A percentile compares a stretch with the other conserved stretches of the same genome.
These are phyloP conservation scores for Phycodurus eques DNA, from an alignment of 2,113 vertebrate species.

Conservation along the genomic window DNA sequence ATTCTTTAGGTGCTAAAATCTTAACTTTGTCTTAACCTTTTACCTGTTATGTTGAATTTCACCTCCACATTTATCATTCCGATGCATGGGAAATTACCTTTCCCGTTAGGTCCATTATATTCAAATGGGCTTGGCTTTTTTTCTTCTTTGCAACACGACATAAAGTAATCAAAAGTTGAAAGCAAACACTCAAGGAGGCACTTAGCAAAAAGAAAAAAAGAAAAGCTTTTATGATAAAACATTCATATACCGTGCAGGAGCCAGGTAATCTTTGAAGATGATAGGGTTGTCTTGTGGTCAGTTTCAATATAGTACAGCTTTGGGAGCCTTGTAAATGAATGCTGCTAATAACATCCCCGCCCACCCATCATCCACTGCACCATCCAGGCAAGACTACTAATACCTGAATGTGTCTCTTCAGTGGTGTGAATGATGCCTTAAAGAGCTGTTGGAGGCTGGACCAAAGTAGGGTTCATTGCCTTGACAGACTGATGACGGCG, in stretches of 20 bases:
- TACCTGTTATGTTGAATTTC: constrained; percentile 48
- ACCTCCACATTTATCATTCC: constrained; percentile 29
- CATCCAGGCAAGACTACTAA: constrained; percentile 53
- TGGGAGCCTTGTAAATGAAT: constrained; percentile 62
- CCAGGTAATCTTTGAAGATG: constrained; percentile 68
- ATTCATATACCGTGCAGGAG: constrained; percentile 76
- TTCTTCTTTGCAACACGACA: constrained; percentile 62
- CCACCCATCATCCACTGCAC: constrained; percentile 54
- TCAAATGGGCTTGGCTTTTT: constrained; percentile 48
- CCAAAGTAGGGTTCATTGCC: constrained; percentile 60
- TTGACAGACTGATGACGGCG: constrained; percentile 55
- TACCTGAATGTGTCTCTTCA: constrained; percentile 62
- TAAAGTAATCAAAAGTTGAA: constrained; percentile 80
- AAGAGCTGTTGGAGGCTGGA: constrained; percentile 62
- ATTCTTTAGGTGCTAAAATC: constrained; percentile 18
- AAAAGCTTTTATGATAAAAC: constrained; percentile 82
- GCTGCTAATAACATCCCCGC: constrained; percentile 63
- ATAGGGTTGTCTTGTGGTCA: constrained; percentile 73
- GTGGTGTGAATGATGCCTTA: constrained; percentile 60
- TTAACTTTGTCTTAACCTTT: constrained; percentile 38
- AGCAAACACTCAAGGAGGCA: constrained; percentile 75
- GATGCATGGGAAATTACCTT: constrained; percentile 48
- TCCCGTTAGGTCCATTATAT: constrained; percentile 72
- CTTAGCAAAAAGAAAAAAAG: constrained; percentile 79
- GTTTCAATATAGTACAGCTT: constrained; percentile 60